Conservation (phyloP, 1,140 invertebrate species). For the Dendrolimus punctatus region DNA sequence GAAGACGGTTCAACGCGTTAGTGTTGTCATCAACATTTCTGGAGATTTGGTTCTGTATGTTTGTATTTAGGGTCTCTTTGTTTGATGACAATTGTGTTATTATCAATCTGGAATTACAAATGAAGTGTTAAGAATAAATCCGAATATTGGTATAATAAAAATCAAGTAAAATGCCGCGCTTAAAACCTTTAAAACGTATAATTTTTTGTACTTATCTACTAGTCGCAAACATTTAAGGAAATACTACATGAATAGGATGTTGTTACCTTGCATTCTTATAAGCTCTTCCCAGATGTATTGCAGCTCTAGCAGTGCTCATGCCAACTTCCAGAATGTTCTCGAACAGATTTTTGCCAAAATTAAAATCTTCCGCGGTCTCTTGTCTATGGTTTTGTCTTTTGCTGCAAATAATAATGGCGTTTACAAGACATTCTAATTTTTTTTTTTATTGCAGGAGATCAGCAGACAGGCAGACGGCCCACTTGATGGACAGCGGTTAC, state of each 20-base stretch:
- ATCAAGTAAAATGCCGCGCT: no score
- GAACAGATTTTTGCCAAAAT: constrained; percentile 45
- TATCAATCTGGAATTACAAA: constrained; percentile 30
- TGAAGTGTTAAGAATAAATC: not conserved
- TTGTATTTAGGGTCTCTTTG: constrained; percentile 25
- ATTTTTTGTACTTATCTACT: not conserved
- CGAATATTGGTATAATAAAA: no score
- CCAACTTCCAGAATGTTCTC: constrained; percentile 70
- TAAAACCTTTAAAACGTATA: no score
- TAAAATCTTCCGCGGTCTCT: constrained; percentile 29
- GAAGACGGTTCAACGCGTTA: constrained; percentile 42
- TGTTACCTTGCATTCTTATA: constrained; percentile 65
- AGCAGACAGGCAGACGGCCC: no score
- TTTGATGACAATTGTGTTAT: constrained; percentile 38
- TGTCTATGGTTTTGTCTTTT: constrained; percentile 43
- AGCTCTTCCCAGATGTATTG: constrained; percentile 73
- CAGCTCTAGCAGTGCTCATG: constrained; percentile 71
- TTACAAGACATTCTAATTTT: no score
- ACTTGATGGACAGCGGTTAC: no score
- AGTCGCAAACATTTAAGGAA: not conserved
- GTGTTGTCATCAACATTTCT: constrained; percentile 45
- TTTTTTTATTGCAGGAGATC: no score
- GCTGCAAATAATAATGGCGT: constrained; percentile 20
- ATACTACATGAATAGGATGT: not conserved
- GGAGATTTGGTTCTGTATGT: constrained; percentile 38